phyloP scores from a whole-genome alignment of 1,140 invertebrate genomes.

The Stegodyphus mimosarum region DNA sequence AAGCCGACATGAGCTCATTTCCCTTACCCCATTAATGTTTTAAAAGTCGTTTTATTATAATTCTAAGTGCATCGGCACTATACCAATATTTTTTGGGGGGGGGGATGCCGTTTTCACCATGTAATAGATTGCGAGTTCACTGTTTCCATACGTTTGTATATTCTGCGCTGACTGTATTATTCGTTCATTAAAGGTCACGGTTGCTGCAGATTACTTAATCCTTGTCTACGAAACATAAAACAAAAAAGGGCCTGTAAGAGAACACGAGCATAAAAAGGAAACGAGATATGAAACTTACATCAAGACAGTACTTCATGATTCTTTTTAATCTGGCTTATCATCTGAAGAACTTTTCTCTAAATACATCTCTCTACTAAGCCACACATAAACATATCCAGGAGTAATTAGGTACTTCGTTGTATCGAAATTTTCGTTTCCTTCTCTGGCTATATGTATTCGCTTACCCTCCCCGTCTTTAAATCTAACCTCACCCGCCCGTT shows the following conservation, averaged over 20 bases:
- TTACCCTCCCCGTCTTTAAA: constrained; percentile 47
- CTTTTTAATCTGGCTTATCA: constrained; percentile 30
- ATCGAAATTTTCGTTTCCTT: constrained; percentile 45
- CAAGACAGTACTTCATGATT: background rate
- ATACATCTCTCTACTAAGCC: constrained; percentile 29
- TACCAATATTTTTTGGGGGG: too few species aligned
- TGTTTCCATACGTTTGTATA: too few species aligned
- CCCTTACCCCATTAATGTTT: too few species aligned
- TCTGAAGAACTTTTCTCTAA: constrained; percentile 37
- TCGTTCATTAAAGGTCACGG: background rate
- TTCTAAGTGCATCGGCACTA: too few species aligned
- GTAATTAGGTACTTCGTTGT: constrained; percentile 35
- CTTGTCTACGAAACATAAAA: background rate
- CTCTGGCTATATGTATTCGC: constrained; percentile 1
- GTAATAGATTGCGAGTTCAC: too few species aligned
- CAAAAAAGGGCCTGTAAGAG: background rate
- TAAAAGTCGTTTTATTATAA: too few species aligned
- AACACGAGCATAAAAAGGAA: background rate
- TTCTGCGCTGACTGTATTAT: background rate
- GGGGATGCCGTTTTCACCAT: too few species aligned
- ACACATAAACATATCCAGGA: constrained; percentile 28
- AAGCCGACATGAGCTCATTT: too few species aligned
- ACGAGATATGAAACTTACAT: too few species aligned
- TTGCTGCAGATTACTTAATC: constrained; percentile 14
- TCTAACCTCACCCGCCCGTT: constrained; percentile 36